Evolutionary conservation across 2,888 invertebrate genomes (phyloP).

Genomic region (Cephus spinipes): DNA sequence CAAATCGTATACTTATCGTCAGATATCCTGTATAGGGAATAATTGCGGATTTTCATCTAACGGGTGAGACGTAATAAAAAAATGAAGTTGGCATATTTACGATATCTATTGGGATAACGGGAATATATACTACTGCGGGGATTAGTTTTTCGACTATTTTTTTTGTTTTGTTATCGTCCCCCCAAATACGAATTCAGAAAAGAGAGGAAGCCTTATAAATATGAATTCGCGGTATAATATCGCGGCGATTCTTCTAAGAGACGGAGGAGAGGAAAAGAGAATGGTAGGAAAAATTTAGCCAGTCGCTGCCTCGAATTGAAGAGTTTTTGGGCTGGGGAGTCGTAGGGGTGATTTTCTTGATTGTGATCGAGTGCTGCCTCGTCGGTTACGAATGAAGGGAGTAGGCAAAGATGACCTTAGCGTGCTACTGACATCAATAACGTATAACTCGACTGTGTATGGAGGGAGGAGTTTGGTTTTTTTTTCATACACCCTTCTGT

Average conservation of each 20-base stretch:
- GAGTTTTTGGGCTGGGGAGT: background rate
- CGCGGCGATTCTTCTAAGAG: background rate
- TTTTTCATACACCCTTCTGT: background rate
- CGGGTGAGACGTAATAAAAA: too few species aligned
- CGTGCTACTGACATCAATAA: slow-evolving; percentile 25
- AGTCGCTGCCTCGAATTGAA: background rate
- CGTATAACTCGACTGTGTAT: background rate
- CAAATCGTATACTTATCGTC: too few species aligned
- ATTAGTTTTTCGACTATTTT: too few species aligned
- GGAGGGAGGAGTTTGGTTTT: background rate
- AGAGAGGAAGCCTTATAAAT: background rate
- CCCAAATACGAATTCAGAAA: background rate
- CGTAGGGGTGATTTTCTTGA: background rate
- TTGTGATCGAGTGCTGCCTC: slow-evolving; percentile 2
- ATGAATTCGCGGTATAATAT: background rate
- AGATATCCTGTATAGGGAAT: too few species aligned
- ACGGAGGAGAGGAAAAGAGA: background rate
- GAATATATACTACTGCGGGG: too few species aligned
- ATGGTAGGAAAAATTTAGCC: background rate
- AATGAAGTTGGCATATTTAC: too few species aligned
- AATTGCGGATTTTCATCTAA: too few species aligned
- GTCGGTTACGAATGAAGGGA: background rate
- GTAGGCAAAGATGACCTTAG: slow-evolving; percentile 12
- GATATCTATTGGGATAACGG: too few species aligned
- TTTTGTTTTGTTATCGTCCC: background rate